Percentiles rank a stretch among this genome's conserved stretches.
These are phyloP conservation scores for Paracanthobrama guichenoti DNA, from an alignment of 2,113 vertebrate species.

Conservation along the genomic window DNA sequence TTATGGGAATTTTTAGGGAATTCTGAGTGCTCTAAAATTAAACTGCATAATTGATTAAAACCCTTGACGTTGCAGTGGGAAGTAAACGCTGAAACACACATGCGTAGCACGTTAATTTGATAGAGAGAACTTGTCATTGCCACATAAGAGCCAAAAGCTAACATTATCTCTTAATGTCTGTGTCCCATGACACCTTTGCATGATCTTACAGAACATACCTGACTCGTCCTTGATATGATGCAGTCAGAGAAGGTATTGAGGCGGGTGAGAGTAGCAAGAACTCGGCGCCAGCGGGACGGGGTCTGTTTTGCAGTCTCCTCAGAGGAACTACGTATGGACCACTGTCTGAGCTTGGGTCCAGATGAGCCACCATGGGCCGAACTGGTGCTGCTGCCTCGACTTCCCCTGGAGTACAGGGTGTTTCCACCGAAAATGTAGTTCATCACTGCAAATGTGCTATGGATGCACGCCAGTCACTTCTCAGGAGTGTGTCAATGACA, in stretches of 20 bases:
- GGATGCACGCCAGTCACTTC: not conserved
- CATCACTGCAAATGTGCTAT: slow-evolving; percentile 76
- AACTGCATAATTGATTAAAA: too few species aligned
- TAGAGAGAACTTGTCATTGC: not conserved
- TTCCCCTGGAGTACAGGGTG: slow-evolving; percentile 84
- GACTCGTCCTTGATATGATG: slow-evolving; percentile 81
- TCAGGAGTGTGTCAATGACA: slow-evolving; percentile 62
- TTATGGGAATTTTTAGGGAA: too few species aligned
- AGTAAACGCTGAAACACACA: not conserved
- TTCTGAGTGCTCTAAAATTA: too few species aligned
- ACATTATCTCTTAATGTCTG: not conserved
- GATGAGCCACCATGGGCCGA: slow-evolving; percentile 76
- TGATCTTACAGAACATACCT: slow-evolving; percentile 74
- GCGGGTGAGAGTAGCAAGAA: slow-evolving; percentile 82
- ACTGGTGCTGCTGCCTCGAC: slow-evolving; percentile 78
- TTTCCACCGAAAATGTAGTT: slow-evolving; percentile 93
- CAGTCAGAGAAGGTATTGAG: slow-evolving; percentile 86
- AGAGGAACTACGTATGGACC: slow-evolving; percentile 82
- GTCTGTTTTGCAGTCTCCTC: slow-evolving; percentile 75
- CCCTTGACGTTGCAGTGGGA: not conserved
- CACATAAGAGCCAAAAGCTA: not conserved
- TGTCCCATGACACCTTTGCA: not conserved
- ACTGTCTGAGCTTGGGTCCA: slow-evolving; percentile 83
- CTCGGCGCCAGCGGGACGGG: slow-evolving; percentile 84
- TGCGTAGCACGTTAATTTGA: not conserved